A percentile compares a stretch with the other conserved stretches of the same genome.
phyloP scores from a whole-genome alignment of 2,888 invertebrate genomes.

The Aphrophora alni region DNA sequence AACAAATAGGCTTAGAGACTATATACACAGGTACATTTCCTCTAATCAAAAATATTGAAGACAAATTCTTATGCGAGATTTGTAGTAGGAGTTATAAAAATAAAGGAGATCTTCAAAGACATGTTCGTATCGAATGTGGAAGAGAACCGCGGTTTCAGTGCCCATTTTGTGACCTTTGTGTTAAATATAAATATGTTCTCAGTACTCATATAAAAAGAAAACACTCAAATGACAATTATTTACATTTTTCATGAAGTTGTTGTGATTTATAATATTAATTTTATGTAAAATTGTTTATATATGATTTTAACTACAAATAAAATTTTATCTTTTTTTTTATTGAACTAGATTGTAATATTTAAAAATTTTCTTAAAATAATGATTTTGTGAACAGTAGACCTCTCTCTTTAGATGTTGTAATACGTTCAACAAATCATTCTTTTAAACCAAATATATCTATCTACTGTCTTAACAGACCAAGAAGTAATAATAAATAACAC shows the following conservation, averaged over 20 bases:
- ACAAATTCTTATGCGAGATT: slow-evolving; percentile 3
- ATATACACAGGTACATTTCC: not conserved
- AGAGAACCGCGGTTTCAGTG: slow-evolving; percentile 55
- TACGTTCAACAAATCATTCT: too few species aligned
- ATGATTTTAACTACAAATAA: too few species aligned
- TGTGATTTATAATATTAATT: not conserved
- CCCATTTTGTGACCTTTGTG: slow-evolving; percentile 53
- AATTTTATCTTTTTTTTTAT: too few species aligned
- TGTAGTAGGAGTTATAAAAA: slow-evolving; percentile 41
- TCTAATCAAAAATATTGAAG: not conserved
- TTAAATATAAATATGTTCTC: not conserved
- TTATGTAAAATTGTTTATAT: too few species aligned
- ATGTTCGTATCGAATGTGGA: slow-evolving; percentile 2
- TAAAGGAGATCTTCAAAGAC: slow-evolving; percentile 27
- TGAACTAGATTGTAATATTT: too few species aligned
- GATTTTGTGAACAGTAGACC: too few species aligned
- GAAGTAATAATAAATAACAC: too few species aligned
- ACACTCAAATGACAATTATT: not conserved
- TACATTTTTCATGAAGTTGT: not conserved
- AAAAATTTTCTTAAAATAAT: too few species aligned
- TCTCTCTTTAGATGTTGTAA: too few species aligned
- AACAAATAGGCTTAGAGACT: not conserved
- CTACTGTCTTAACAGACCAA: too few species aligned
- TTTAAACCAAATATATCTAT: too few species aligned
- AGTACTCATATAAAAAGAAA: not conserved